These are phyloP conservation scores for Antheraea assamensis DNA, from an alignment of 2,888 invertebrate species.

Conservation along the genomic window DNA sequence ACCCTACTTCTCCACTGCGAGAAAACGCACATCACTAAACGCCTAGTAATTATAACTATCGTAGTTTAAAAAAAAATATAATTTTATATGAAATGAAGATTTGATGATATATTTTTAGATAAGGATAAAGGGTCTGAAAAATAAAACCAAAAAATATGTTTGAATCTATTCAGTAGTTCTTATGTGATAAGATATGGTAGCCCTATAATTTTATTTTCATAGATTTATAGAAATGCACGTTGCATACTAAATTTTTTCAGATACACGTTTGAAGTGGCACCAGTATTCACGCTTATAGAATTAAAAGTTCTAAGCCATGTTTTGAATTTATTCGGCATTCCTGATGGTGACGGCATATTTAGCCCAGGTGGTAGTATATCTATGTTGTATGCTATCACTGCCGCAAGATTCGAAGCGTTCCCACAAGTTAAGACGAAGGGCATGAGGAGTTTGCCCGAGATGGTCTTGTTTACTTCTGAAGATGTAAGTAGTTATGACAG, in stretches of 20 bases:
- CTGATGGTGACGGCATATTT: conserved; percentile 88
- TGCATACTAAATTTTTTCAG: conserved; percentile 62
- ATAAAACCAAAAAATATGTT: no score
- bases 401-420: conserved; percentile 86
- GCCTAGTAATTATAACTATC: no score
- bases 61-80: no score
- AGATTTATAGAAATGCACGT: not conserved
- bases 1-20: no score
- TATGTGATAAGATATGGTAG: no score
- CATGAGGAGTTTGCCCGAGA: conserved; percentile 81
- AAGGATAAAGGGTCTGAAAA: no score
- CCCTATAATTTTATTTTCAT: no score
- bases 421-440: conserved; percentile 88
- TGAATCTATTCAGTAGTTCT: no score
- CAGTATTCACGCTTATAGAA: conserved; percentile 90
- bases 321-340: conserved; percentile 83
- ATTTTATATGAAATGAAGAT: no score
- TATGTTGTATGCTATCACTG: conserved; percentile 89
- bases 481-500: conserved; percentile 78
- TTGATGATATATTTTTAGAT: no score
- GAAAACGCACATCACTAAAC: no score
- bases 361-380: conserved; percentile 91
- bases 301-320: conserved; percentile 83
- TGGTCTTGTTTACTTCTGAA: conserved; percentile 89
- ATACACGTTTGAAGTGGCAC: conserved; percentile 91